phyloP scores from a whole-genome alignment of 2,113 vertebrate species.

The Sphyrna mokarran region DNA sequence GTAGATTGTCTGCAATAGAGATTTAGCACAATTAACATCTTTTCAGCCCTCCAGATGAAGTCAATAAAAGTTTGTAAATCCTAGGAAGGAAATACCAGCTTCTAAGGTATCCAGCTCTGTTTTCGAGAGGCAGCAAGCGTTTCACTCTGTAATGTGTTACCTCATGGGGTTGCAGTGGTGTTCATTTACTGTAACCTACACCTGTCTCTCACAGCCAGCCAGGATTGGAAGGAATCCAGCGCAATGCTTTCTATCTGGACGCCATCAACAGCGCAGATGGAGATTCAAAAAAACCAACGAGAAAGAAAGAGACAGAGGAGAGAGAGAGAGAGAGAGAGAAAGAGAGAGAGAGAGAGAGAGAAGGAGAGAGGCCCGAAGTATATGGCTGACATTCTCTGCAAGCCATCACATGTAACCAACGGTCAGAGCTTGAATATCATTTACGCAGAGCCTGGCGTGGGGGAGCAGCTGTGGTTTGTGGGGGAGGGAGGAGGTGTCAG shows the following conservation, averaged over 20 bases:
- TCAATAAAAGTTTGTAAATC: constrained; percentile 35
- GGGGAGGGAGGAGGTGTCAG: background rate
- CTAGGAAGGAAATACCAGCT: constrained; percentile 36
- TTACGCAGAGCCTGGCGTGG: background rate
- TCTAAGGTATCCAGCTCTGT: constrained; percentile 30
- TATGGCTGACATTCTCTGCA: too few relatives aligned
- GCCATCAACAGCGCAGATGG: constrained; percentile 25
- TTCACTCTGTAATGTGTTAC: constrained; percentile 22
- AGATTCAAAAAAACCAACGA: background rate
- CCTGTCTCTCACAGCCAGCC: constrained; percentile 16
- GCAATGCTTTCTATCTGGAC: constrained; percentile 29
- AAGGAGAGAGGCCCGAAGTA: background rate
- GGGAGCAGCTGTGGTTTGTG: background rate
- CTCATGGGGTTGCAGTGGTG: constrained; percentile 21
- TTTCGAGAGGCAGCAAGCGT: background rate
- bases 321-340: background rate
- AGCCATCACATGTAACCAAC: background rate
- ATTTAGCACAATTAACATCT: constrained; percentile 22
- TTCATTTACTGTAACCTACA: constrained; percentile 34
- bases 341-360: background rate
- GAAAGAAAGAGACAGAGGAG: background rate
- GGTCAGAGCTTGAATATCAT: background rate
- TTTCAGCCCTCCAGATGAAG: constrained; percentile 29
- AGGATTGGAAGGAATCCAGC: constrained; percentile 3
- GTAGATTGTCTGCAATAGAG: constrained; percentile 26